phyloP scores from a whole-genome alignment of 2,797 vertebrate species.

The Basileuterus tristriatus region DNA sequence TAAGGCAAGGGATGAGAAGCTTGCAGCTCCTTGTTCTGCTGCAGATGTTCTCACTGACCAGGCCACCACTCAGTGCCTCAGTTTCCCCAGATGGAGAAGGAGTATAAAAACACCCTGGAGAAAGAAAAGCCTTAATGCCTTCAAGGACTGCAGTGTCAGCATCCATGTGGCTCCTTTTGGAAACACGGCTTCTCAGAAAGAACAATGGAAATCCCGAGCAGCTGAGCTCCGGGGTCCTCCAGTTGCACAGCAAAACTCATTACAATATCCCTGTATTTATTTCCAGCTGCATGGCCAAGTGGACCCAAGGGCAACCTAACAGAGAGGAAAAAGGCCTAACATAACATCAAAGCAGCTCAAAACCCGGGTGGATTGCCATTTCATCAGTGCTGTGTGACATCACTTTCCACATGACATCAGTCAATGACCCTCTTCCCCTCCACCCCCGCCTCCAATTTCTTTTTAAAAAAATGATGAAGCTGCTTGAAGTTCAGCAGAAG shows the following conservation, averaged over 20 bases:
- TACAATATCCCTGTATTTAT: conserved; percentile 46
- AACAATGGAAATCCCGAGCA: conserved; percentile 21
- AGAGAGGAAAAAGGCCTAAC: conserved; percentile 55
- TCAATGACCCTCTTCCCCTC: conserved; percentile 42
- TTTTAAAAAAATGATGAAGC: conserved; percentile 70
- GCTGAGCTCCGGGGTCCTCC: conserved; percentile 18
- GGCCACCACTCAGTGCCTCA: background rate
- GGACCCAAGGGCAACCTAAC: conserved; percentile 38
- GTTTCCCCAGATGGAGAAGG: background rate
- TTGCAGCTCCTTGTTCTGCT: background rate
- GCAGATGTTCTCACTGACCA: background rate
- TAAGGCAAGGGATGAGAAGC: background rate
- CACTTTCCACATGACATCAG: conserved; percentile 66
- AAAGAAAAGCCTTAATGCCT: background rate
- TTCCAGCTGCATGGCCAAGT: conserved; percentile 52
- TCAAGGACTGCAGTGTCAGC: conserved; percentile 37
- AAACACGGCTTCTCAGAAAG: background rate
- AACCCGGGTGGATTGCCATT: conserved; percentile 53
- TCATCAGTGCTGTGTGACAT: conserved; percentile 66
- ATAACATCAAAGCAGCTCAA: conserved; percentile 39
- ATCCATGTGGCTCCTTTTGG: conserved; percentile 17
- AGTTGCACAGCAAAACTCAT: conserved; percentile 30
- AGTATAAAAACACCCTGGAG: background rate
- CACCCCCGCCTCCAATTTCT: conserved; percentile 36
- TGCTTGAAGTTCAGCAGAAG: conserved; percentile 71